phyloP scores from a whole-genome alignment of 2,797 vertebrate genomes.

The Xerus rutilus region DNA sequence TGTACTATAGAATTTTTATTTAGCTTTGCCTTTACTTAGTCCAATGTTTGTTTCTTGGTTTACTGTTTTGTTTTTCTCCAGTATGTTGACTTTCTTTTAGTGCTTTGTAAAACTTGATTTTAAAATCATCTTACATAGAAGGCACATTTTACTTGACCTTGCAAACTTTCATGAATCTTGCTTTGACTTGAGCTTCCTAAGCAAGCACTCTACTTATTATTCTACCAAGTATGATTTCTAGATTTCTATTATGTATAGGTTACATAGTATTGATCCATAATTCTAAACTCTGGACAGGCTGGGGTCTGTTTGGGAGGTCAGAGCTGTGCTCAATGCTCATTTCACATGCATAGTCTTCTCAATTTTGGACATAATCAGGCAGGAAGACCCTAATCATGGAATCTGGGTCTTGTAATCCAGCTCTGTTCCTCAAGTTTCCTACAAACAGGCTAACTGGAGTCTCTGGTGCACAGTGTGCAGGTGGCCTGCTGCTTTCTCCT shows the following conservation, averaged over 20 bases:
- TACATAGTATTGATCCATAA: background rate
- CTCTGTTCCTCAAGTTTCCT: background rate
- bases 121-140: background rate
- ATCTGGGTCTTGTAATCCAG: background rate
- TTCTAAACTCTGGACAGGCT: background rate
- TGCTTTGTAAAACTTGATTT: background rate
- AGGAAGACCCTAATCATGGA: rapidly evolving
- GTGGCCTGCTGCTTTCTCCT: background rate
- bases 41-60: background rate
- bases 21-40: background rate
- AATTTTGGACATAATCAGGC: too few relatives aligned
- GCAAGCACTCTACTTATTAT: background rate
- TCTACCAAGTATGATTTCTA: background rate
- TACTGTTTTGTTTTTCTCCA: background rate
- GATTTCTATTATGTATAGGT: background rate
- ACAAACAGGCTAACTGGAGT: background rate
- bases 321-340: rapidly evolving
- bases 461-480: background rate
- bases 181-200: background rate
- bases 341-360: rapidly evolving
- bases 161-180: background rate
- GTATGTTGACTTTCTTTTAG: background rate
- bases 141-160: background rate
- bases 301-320: background rate
- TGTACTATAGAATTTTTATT: background rate